Evolutionary conservation across 1,140 invertebrate species (phyloP).

Genomic region (Cheumatopsyche charites): DNA sequence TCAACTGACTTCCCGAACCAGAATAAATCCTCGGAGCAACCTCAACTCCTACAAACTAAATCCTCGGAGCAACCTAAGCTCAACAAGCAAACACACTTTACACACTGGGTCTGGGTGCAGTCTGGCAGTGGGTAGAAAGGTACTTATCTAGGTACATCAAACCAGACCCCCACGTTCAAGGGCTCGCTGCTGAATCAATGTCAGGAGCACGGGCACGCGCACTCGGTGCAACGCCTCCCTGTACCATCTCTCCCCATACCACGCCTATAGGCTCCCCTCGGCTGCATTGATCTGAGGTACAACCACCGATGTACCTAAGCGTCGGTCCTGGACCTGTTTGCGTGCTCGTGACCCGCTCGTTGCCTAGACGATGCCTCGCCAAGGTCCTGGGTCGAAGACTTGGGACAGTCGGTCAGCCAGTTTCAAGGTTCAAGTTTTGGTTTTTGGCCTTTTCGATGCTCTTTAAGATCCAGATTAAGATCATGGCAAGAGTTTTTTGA

Average conservation of each 20-base stretch:
- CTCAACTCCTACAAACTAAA: too few relatives aligned
- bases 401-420: too few relatives aligned
- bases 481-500: too few relatives aligned
- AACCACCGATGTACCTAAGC: background rate
- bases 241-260: slow-evolving; percentile 18
- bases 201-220: slow-evolving; percentile 36
- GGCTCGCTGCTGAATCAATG: slow-evolving; percentile 41
- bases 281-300: too few relatives aligned
- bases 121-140: background rate
- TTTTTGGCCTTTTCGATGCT: too few relatives aligned
- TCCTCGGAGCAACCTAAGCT: too few relatives aligned
- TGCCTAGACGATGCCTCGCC: slow-evolving; percentile 14
- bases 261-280: background rate
- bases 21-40: too few relatives aligned
- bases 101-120: slow-evolving; percentile 10
- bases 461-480: too few relatives aligned
- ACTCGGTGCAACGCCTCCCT: slow-evolving; percentile 27
- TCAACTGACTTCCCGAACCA: too few relatives aligned
- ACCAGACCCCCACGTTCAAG: slow-evolving; percentile 29
- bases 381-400: background rate
- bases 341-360: slow-evolving; percentile 7
- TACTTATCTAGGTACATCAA: too few relatives aligned
- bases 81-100: too few relatives aligned
- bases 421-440: too few relatives aligned
- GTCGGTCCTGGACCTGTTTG: background rate